A percentile compares a stretch with the other conserved stretches of the same genome.
These are phyloP conservation scores for Apotomis turbidana DNA, from an alignment of 2,888 invertebrate species.

Conservation along the genomic window DNA sequence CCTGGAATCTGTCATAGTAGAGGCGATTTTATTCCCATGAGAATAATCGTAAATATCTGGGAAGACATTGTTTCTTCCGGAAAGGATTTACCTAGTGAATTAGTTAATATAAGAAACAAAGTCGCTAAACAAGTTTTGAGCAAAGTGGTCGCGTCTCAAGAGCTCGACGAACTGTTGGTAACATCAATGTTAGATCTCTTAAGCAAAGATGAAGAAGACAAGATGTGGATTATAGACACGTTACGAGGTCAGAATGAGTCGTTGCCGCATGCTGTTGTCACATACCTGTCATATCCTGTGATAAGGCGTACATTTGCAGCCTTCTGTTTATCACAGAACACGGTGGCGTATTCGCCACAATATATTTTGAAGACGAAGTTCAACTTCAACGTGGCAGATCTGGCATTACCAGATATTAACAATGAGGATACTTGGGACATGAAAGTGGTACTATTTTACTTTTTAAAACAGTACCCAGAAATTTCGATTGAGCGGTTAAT, in stretches of 20 bases:
- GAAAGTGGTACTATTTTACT: constrained; percentile 74
- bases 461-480: constrained; percentile 68
- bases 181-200: constrained; percentile 65
- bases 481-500: constrained; percentile 63
- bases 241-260: constrained; percentile 68
- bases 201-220: constrained; percentile 57
- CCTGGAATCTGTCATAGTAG: constrained; percentile 52
- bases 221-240: constrained; percentile 62
- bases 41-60: constrained; percentile 60
- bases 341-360: constrained; percentile 68
- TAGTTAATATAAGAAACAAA: constrained; percentile 53
- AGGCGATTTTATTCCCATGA: constrained; percentile 69
- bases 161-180: constrained; percentile 69
- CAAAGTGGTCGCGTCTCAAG: constrained; percentile 66
- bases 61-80: constrained; percentile 46
- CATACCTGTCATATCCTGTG: constrained; percentile 61
- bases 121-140: constrained; percentile 60
- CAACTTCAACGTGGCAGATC: constrained; percentile 72
- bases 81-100: constrained; percentile 44
- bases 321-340: constrained; percentile 60
- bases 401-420: constrained; percentile 71
- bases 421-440: constrained; percentile 77
- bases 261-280: constrained; percentile 58
- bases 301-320: constrained; percentile 65
- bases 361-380: constrained; percentile 73